Evolutionary conservation across 2,797 vertebrate genomes (phyloP).

Genomic region (Poecilia wingei): DNA sequence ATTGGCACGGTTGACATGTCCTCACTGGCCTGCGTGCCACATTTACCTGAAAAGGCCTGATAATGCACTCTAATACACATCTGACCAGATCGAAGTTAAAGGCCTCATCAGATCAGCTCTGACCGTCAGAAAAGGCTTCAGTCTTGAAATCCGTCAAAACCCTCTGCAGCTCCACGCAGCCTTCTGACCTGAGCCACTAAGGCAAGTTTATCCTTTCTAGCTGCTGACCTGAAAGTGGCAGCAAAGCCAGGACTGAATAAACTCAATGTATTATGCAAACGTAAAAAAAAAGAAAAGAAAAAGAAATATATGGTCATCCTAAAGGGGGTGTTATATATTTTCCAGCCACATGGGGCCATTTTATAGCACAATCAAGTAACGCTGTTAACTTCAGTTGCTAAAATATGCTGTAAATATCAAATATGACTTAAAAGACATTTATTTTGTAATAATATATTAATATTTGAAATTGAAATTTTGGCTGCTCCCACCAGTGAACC

Average conservation of each 20-base stretch:
- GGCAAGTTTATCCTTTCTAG: neutral
- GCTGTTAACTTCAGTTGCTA: too few species aligned
- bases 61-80: conserved; percentile 15
- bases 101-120: neutral
- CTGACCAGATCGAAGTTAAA: neutral
- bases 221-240: neutral
- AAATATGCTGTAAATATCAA: too few species aligned
- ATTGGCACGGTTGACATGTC: conserved; percentile 59
- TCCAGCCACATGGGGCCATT: too few species aligned
- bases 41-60: conserved; percentile 48
- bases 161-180: neutral
- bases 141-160: neutral
- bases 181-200: neutral
- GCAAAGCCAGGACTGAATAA: neutral
- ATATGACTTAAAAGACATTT: too few species aligned
- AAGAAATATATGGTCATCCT: too few species aligned
- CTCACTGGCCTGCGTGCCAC: conserved; percentile 72
- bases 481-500: too few species aligned
- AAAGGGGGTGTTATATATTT: too few species aligned
- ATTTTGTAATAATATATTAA: too few species aligned
- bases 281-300: neutral
- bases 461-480: too few species aligned
- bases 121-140: neutral
- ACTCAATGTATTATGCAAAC: neutral
- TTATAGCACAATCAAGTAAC: too few species aligned